Percentiles rank a stretch among this genome's conserved stretches.
Conservation (phyloP, 1,140 invertebrate genomes). For the Lucilia sericata region DNA sequence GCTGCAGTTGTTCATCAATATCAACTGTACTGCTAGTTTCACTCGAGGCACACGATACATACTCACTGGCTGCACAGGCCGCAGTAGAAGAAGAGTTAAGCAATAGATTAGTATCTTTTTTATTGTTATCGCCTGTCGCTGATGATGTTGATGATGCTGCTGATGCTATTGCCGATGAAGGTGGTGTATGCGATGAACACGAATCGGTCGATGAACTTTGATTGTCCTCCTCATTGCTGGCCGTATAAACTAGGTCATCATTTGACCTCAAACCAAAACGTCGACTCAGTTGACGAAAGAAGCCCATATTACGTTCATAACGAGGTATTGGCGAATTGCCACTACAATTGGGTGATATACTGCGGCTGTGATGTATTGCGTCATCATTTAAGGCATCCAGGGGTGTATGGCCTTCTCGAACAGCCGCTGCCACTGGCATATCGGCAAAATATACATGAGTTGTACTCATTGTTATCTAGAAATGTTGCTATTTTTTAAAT, state of each 20-base stretch:
- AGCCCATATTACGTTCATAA: constrained; percentile 70
- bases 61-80: constrained; percentile 55
- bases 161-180: background rate
- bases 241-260: constrained; percentile 67
- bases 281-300: constrained; percentile 74
- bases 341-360: constrained; percentile 54
- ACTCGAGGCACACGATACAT: constrained; percentile 72
- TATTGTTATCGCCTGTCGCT: constrained; percentile 1
- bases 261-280: constrained; percentile 70
- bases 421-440: constrained; percentile 50
- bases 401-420: constrained; percentile 35
- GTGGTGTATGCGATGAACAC: constrained; percentile 69
- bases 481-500: background rate
- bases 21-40: constrained; percentile 71
- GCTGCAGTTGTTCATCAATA: constrained; percentile 53
- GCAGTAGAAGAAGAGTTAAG: no score
- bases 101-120: background rate
- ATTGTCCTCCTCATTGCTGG: constrained; percentile 69
- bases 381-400: constrained; percentile 45
- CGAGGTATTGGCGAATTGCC: constrained; percentile 68
- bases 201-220: constrained; percentile 72
- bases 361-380: constrained; percentile 45
- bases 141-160: background rate
- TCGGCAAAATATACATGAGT: constrained; percentile 64
- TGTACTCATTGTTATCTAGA: constrained; percentile 51